Evolutionary conservation across 1,140 invertebrate genomes (phyloP), one percentile per base, ranked within the genome.

Genomic region (Archivesica marissinica): DNA sequence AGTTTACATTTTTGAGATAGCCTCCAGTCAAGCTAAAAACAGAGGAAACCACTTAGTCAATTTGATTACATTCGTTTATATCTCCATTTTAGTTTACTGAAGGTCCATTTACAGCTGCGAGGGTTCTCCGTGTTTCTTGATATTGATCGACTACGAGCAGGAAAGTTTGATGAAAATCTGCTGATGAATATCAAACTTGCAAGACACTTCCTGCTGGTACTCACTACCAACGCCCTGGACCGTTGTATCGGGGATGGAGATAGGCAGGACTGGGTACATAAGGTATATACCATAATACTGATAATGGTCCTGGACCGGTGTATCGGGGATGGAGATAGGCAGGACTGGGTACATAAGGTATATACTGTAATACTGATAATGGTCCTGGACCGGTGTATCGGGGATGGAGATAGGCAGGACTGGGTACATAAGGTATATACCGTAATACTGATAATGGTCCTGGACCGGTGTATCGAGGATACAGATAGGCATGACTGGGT

Each of bases 191-290:
- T 99, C 92, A 96, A 97, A 89, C 97, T 99, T 87, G 98, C 99
- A 0, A 98, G 98, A 94, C 97, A 99, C 93, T 99, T 99, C 94
- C 95, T 99, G 38, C 95, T 99, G 38, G 98, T 99, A 61, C 95
- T 99, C 44, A 99, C 99, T 25, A 98, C 98, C 2, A 97, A 97
- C 88, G 98, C 99, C 35, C 94, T 99, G 56, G 98, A 99, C 88
- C 95, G 99, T 87, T 99, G 99, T 94, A 95, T 98, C 79, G 96
- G 96, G 33, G 99, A 99, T 93, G 95, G 94, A 28, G 98, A 99
- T 75, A 96, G 97, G 93, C 99, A 99, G 95, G 99, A 99, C 95
- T 99, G 99, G 99, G 98, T 99, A 68, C 99, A 99, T 94, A 96
- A 97, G 94, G 91, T 91, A 75, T n/a, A n/a, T n/a, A n/a, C n/a